Base-by-base conservation (phyloP, 2,797 vertebrate genomes). In the Micropoecilia bifurca region DNA sequence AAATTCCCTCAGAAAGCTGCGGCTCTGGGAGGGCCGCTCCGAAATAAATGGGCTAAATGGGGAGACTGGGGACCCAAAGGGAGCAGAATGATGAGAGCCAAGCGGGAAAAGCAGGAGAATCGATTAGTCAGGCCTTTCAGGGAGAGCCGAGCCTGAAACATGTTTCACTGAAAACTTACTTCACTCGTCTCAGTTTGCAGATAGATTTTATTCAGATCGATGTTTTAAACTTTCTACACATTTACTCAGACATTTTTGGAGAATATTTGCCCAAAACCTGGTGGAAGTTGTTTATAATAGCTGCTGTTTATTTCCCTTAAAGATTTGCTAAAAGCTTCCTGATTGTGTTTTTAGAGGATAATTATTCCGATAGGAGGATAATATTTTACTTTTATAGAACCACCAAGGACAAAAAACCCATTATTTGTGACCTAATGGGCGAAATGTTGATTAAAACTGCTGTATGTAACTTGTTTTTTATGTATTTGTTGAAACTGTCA, bases 1-100 rank as follows among this genome's bases (percentile, higher is more conserved):
- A 85, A 72, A 87, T 89, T 84, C 88, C 79, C 81, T 46, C 22
- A 1, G 71, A 57, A n/a, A 59, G 45, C 75, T 50, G 33, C n/a
- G 33, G 43, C 46, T 68, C 75, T 36, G 20, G 20, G 30, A 16
- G 61, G 46, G 75, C 20, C 33, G 75, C 43, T 10, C 41, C 47
- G 57, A 75, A 77, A 83, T 69, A 74, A 73, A 75, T 84, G 61
- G 66, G 74, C 79, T 69, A 72, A 73, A 75, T 84, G 77, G 61
- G 76, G 43, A 66, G 12, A 1, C 57, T 12, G 8, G 14, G 18
- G 30, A 53, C 53, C 80, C 14, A 9, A 8, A 36, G 83, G 74
- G 71, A 25, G 20, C 71, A n/a, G 59, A 74, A 63, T 77, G 55
- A 77, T 69, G 45, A 75, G 55, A 48, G 63, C 25, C 47, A 36